A percentile compares a stretch with the other conserved stretches of the same genome.
phyloP scores from a whole-genome alignment of 1,140 invertebrate species.

The Uloborus diversus region DNA sequence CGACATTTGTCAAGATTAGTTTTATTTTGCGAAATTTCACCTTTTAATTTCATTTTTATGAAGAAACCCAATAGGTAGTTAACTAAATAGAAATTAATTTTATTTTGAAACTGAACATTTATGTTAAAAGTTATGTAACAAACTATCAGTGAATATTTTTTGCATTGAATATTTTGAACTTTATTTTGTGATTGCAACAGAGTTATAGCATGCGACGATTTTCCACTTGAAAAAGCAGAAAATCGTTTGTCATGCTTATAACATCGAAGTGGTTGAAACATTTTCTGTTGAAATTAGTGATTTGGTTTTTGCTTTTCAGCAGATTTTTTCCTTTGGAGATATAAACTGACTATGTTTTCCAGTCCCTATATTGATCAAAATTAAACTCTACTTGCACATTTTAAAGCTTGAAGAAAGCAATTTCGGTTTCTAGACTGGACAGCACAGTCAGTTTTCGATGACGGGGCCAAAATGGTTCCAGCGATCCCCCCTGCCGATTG shows the following conservation, averaged over 20 bases:
- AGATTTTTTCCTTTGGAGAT: slow-evolving; percentile 41
- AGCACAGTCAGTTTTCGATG: slow-evolving; percentile 51
- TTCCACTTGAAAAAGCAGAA: neutral
- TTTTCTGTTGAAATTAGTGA: slow-evolving; percentile 53
- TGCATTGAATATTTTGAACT: neutral
- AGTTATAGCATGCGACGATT: slow-evolving; percentile 2
- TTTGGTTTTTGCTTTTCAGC: slow-evolving; percentile 57
- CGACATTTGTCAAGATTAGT: too few species aligned
- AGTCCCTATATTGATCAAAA: neutral
- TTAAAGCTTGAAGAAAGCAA: neutral
- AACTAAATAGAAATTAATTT: neutral
- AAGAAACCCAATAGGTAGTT: too few species aligned
- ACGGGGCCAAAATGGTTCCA: slow-evolving; percentile 53
- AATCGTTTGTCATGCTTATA: slow-evolving; percentile 16
- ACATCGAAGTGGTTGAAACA: slow-evolving; percentile 7
- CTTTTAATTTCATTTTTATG: too few species aligned
- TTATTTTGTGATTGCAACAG: neutral
- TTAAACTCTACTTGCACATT: neutral
- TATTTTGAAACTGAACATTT: neutral
- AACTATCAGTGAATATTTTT: slow-evolving; percentile 7
- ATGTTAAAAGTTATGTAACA: too few species aligned
- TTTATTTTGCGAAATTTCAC: too few species aligned
- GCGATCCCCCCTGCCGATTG: slow-evolving; percentile 41
- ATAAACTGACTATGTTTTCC: slow-evolving; percentile 54
- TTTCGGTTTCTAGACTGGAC: slow-evolving; percentile 36